Conservation (phyloP, 1,140 invertebrate genomes). For the Copidosoma floridanum region DNA sequence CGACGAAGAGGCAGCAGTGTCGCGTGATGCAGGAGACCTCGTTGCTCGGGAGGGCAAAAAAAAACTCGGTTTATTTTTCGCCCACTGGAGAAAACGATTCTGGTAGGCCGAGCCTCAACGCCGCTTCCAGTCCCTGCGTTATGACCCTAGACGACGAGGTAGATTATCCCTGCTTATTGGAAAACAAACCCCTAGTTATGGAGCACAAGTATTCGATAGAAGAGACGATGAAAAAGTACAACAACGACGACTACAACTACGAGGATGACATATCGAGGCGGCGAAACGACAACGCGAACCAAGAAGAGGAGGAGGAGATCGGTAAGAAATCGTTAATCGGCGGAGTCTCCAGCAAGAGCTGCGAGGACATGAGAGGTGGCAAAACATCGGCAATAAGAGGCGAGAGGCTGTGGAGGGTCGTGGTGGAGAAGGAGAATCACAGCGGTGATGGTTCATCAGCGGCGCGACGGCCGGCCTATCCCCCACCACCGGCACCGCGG, state of each 20-base stretch:
- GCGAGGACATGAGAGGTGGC: not conserved
- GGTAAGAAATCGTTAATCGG: slow-evolving; percentile 25
- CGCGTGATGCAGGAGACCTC: slow-evolving; percentile 30
- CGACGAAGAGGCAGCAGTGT: not conserved
- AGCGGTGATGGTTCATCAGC: slow-evolving; percentile 35
- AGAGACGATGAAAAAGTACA: slow-evolving; percentile 4
- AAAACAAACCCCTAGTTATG: slow-evolving; percentile 46
- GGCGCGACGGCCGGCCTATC: slow-evolving; percentile 16
- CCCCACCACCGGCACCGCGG: slow-evolving; percentile 4
- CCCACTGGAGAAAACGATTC: slow-evolving; percentile 45
- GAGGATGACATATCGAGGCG: no score
- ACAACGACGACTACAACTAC: slow-evolving; percentile 6
- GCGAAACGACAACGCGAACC: not conserved
- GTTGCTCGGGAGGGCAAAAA: slow-evolving; percentile 52
- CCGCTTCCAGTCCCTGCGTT: slow-evolving; percentile 15
- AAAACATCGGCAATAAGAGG: slow-evolving; percentile 1
- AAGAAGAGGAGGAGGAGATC: slow-evolving; percentile 4
- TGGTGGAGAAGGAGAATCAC: slow-evolving; percentile 29
- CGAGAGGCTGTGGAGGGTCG: slow-evolving; percentile 36
- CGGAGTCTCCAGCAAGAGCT: not conserved
- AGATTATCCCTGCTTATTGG: slow-evolving; percentile 50
- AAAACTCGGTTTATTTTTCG: slow-evolving; percentile 57
- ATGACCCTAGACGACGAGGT: slow-evolving; percentile 46
- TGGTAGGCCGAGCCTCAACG: slow-evolving; percentile 8
- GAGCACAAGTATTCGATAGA: slow-evolving; percentile 28